Percentiles rank a stretch among this genome's conserved stretches.
Conservation (phyloP, 2,113 vertebrate species). For the Zeus faber region DNA sequence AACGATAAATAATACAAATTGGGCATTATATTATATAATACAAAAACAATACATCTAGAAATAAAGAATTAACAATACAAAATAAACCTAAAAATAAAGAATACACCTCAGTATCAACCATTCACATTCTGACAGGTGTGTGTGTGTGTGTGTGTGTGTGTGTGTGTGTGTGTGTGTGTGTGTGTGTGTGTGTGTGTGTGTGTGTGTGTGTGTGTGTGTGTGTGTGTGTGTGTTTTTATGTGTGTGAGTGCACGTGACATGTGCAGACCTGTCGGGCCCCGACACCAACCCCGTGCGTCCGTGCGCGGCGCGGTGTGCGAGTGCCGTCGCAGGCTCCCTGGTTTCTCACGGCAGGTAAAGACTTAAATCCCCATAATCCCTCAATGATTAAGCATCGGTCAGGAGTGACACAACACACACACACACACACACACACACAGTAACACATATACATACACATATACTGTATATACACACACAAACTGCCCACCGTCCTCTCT, state of each 20-base stretch:
- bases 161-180: background rate
- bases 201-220: background rate
- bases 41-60: too few species aligned
- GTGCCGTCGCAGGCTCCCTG: constrained; percentile 15
- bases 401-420: constrained; percentile 20
- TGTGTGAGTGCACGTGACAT: constrained; percentile 7
- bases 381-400: constrained; percentile 21
- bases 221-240: background rate
- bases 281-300: background rate
- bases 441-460: constrained; percentile 10
- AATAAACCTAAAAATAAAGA: too few species aligned
- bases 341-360: constrained; percentile 45
- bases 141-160: constrained; percentile 3
- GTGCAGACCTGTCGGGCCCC: constrained; percentile 22
- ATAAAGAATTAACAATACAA: too few species aligned
- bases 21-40: too few species aligned
- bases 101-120: too few species aligned
- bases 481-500: too few species aligned
- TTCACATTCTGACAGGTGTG: background rate
- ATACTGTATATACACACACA: constrained; percentile 11
- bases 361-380: constrained; percentile 51
- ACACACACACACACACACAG: constrained; percentile 3
- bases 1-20: too few species aligned
- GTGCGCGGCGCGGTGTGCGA: background rate
- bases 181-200: constrained; percentile 1